Percentiles rank a stretch among this genome's conserved stretches.
phyloP scores from a whole-genome alignment of 2,888 invertebrate species.

The Torymus aiolomorphi region DNA sequence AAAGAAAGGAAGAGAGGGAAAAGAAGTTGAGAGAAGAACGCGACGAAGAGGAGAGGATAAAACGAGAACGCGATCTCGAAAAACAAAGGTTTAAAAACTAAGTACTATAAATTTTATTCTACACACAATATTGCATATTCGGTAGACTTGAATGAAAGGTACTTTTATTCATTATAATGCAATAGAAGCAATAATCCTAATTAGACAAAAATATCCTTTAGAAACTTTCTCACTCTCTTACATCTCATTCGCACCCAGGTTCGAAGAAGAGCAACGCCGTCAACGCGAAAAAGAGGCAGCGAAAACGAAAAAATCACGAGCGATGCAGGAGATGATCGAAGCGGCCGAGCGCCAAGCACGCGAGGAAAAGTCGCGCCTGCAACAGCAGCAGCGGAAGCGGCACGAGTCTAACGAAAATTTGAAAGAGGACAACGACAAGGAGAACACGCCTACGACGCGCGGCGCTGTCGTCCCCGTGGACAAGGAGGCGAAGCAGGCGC shows the following conservation, averaged over 20 bases:
- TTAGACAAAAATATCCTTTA: too few relatives aligned
- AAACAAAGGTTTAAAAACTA: constrained; percentile 65
- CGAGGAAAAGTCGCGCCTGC: constrained; percentile 78
- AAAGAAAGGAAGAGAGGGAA: constrained; percentile 86
- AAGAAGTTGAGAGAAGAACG: constrained; percentile 85
- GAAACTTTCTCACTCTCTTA: too few relatives aligned
- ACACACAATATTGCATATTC: too few relatives aligned
- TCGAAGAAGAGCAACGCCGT: constrained; percentile 84
- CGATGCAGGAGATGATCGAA: constrained; percentile 85
- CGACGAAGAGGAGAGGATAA: constrained; percentile 86
- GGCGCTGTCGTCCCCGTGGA: neutral
- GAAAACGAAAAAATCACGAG: constrained; percentile 85
- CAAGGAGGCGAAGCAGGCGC: constrained; percentile 35
- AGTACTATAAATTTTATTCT: too few relatives aligned
- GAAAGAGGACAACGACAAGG: too few relatives aligned
- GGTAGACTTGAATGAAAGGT: too few relatives aligned
- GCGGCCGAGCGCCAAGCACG: constrained; percentile 82
- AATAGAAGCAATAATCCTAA: too few relatives aligned
- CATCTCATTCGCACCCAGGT: constrained; percentile 59
- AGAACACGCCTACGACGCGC: neutral
- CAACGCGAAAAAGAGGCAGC: constrained; percentile 83
- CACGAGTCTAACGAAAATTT: too few relatives aligned
- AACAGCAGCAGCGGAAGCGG: constrained; percentile 57
- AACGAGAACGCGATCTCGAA: constrained; percentile 76
- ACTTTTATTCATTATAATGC: too few relatives aligned